phyloP scores from a whole-genome alignment of 2,797 vertebrate species.

The Nannoperca australis region DNA sequence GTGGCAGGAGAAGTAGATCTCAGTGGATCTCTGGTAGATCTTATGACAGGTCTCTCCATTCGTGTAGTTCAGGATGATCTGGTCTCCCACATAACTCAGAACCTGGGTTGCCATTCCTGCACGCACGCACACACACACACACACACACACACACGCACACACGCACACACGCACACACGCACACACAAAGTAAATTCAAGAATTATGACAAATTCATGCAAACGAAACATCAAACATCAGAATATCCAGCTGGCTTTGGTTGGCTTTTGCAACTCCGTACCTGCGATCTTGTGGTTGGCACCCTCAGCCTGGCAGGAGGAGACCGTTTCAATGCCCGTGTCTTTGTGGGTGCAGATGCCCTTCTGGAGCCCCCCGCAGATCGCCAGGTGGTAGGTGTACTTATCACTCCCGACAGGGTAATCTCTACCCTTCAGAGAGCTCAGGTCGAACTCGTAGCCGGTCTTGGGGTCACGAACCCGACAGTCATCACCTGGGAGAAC shows the following conservation, averaged over 20 bases:
- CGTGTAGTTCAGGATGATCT: constrained; percentile 95
- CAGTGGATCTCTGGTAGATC: constrained; percentile 90
- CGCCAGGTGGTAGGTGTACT: constrained; percentile 91
- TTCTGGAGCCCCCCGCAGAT: constrained; percentile 87
- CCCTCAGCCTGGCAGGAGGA: constrained; percentile 89
- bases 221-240: rapidly evolving
- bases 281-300: constrained; percentile 86
- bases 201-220: not conserved
- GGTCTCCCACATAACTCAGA: constrained; percentile 90
- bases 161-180: too few species aligned
- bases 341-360: constrained; percentile 70
- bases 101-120: constrained; percentile 88
- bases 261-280: constrained; percentile 66
- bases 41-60: constrained; percentile 91
- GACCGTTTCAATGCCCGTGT: constrained; percentile 45
- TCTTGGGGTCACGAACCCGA: constrained; percentile 90
- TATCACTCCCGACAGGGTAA: constrained; percentile 74
- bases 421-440: constrained; percentile 85
- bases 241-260: not conserved
- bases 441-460: constrained; percentile 89
- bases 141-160: too few species aligned
- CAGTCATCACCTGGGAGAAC: constrained; percentile 87
- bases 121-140: too few species aligned
- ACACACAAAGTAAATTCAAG: not conserved
- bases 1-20: constrained; percentile 93